Base-by-base conservation (phyloP, 1,140 invertebrate genomes). In the Rhagoletis zephyria region DNA sequence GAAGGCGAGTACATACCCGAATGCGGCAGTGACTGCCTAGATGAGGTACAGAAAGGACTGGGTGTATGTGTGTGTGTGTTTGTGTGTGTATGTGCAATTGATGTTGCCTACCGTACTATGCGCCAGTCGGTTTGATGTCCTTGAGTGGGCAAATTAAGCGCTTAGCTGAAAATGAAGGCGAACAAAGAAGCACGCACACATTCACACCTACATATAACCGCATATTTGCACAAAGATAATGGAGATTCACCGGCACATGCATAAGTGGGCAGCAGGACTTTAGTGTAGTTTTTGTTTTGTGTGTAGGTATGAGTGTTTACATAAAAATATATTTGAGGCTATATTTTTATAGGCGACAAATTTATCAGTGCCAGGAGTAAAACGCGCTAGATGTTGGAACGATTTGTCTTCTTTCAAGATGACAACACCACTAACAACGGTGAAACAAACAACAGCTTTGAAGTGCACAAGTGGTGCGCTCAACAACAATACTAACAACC, bases 331-430 rank as follows among this genome's bases (percentile, higher is more conserved):
- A 87, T 87, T 61, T 42, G 48, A 81, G 51, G 19, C 45, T n/a
- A 81, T n/a, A 89, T 90, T 90, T 90, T 92, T 90, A 89, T 88
- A 88, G 91, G 88, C 89, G 87, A 90, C 88, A 90, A 91, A 92
- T 91, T 91, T 91, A 92, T 92, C 90, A 92, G 90, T 92, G 89
- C 89, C 91, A 90, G 74, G 74, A 59, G 89, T 89, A 91, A 90
- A 30, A 60, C 14, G 90, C 88, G 88, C 90, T 19, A 64, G 59
- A 86, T 88, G 74, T 86, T 70, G 61, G 64, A 90, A 92, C 91
- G 89, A 92, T 92, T 92, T 92, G 91, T 92, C 91, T 92, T 92
- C 89, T 92, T 92, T 74, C 90, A 91, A 90, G 90, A 90, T 89
- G 89, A 89, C 90, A 89, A 89, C 88, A 70, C 59, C 30, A 91